Base-by-base conservation (phyloP, 2,888 invertebrate species). In the Neocrepidodera transversa region DNA sequence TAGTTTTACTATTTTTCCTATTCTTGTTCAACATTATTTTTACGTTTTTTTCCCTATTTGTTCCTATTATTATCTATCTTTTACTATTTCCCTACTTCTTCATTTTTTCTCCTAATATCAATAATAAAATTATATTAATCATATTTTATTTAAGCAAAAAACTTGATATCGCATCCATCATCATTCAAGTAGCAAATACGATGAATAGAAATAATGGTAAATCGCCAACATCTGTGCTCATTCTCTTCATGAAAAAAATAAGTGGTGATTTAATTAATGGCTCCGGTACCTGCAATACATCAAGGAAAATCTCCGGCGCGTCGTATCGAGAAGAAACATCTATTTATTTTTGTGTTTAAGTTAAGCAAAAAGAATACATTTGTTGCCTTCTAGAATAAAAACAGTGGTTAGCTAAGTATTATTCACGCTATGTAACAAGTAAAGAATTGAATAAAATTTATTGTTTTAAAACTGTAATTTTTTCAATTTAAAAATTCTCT, bases 261-360 rank as follows among this genome's bases (percentile, higher is more conserved):
- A 53, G 59, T 57, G 59, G 35, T 52, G 62, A 59, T 56, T 63
- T 59, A 63, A 63, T 63, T 57, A 63, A 53, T 52, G 35, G 47
- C 20, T 53, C 26, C 62, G 57, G 57, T 49, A 57, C 53, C 59
- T 56, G 23, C 42, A 28, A 45, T 54, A 57, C 60, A 60, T 63
- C 63, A 63, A 63, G 58, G 17, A 55, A 42, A 54, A 40, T 40
- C 42, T 57, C 51, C 47, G 42, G 40, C 55, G 51, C 48, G 51
- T 56, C 42, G 32, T 48, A 42, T 49, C 49, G 60, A 60, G 56
- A 60, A 60, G 56, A 60, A 58, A 58, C 52, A 51, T 50, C 47
- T 58, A 54, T 54, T 58, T 50, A 50, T 30, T 50, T 50, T 62
- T 54, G 58, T 58, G 50, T 58, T 62, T 50, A n/a, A 51, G 47